Conservation (phyloP, 2,888 invertebrate genomes). For the Parnassius smintheus region DNA sequence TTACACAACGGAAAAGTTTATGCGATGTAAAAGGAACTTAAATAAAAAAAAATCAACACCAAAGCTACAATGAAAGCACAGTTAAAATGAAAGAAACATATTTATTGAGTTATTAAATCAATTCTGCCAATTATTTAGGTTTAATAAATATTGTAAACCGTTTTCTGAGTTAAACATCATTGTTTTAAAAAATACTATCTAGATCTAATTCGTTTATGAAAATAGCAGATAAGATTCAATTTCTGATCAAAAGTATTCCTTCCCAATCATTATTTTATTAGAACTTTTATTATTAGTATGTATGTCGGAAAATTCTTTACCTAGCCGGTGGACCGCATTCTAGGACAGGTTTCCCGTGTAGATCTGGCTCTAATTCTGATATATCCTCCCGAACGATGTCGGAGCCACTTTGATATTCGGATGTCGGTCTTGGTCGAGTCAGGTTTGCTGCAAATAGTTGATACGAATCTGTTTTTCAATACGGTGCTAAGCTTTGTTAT, state of each 20-base stretch:
- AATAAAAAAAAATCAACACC: slow-evolving; percentile 39
- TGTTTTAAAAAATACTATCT: too few relatives aligned
- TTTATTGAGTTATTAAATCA: neutral
- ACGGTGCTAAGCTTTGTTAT: slow-evolving; percentile 2
- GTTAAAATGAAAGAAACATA: slow-evolving; percentile 22
- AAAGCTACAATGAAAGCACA: slow-evolving; percentile 78
- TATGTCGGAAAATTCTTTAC: slow-evolving; percentile 56
- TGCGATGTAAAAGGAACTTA: slow-evolving; percentile 22
- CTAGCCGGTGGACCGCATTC: slow-evolving; percentile 86
- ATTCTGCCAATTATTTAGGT: neutral
- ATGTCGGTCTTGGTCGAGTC: slow-evolving; percentile 66
- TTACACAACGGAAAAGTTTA: slow-evolving; percentile 18
- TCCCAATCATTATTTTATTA: neutral
- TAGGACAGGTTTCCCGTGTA: slow-evolving; percentile 60
- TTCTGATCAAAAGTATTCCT: neutral
- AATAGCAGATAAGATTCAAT: slow-evolving; percentile 12
- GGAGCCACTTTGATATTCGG: slow-evolving; percentile 74
- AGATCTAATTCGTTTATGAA: too few relatives aligned
- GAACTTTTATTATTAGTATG: neutral
- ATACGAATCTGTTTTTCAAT: slow-evolving; percentile 16
- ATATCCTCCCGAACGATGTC: slow-evolving; percentile 81
- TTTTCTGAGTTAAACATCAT: too few relatives aligned
- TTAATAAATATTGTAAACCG: too few relatives aligned
- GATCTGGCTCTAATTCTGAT: slow-evolving; percentile 78
- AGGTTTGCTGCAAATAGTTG: slow-evolving; percentile 56